Evolutionary conservation across 2,888 invertebrate species (phyloP), one percentile per base, ranked within the genome.

Genomic region (Tanypteryx hageni): DNA sequence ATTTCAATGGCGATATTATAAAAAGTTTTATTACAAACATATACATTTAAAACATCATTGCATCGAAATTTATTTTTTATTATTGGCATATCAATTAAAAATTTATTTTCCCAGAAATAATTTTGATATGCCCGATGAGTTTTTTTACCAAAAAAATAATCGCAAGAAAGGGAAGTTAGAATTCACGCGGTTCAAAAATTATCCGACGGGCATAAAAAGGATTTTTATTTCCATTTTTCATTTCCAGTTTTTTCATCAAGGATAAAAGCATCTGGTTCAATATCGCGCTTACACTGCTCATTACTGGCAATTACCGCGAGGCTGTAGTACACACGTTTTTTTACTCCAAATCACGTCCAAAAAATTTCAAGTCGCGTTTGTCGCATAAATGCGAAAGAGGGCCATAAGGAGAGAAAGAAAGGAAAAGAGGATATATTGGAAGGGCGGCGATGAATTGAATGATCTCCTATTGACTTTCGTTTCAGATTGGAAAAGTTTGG

Each of bases 391-490:
- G 18, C 64, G n/a, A 68, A 68, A 68, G 22, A 0, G n/a, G 68
- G n/a, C 44, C 44, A 44, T 5, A 5, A 9, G n/a, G 68, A 22
- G 22, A 22, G 22, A 27, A 11, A 27, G 18, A 22, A 7, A 68
- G n/a, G n/a, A 4, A 0, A 9, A 13, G 13, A 0, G 27, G 22
- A 76, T 76, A 76, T 76, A 76, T 76, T 76, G 76, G 76, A 76
- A 76, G 76, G 76, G 76, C 14, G 13, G 76, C 76, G 27, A 76
- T 76, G 76, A 76, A 76, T 76, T 76, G 76, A 76, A 76, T 76
- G 76, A 76, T 76, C 27, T 76, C 27, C 76, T 76, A 76, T 76
- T 76, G 76, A 76, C 76, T 76, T 76, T 76, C 76, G 76, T 76
- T 76, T 76, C 76, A 76, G 76, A 76, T 76, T 76, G 76, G 76